Conservation (phyloP, 2,113 vertebrate genomes). For the Carassius carassius region DNA sequence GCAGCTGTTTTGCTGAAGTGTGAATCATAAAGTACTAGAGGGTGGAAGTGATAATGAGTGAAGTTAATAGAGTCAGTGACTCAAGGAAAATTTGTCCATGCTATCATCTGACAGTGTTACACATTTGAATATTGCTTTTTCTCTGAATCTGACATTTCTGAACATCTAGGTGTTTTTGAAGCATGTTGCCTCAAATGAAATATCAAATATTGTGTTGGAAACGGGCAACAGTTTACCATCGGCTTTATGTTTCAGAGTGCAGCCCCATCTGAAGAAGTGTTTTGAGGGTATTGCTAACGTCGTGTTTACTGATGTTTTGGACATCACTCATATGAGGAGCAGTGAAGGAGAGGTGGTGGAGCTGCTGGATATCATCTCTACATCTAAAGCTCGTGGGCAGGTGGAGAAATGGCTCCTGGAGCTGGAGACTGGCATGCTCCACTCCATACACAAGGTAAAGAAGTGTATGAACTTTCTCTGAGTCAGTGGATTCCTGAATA, state of each 20-base stretch:
- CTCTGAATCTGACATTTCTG: neutral
- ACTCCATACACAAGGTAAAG: conserved; percentile 85
- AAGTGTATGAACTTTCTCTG: neutral
- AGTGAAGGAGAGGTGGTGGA: conserved; percentile 85
- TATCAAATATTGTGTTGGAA: neutral
- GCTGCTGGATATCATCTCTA: conserved; percentile 82
- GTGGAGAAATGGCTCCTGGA: conserved; percentile 90
- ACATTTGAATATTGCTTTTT: neutral
- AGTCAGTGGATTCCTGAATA: neutral
- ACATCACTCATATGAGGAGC: conserved; percentile 90
- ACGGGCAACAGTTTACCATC: neutral
- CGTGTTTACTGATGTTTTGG: conserved; percentile 83
- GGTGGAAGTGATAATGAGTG: conserved; percentile 1
- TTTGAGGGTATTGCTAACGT: conserved; percentile 90
- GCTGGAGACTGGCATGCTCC: conserved; percentile 81
- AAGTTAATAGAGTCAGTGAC: conserved; percentile 13
- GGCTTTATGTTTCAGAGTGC: conserved; percentile 73
- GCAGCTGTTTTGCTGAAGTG: too few species aligned
- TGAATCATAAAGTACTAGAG: neutral
- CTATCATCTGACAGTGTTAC: neutral
- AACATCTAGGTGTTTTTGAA: neutral
- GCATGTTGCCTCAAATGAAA: neutral
- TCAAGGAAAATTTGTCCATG: neutral
- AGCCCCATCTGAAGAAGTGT: conserved; percentile 90
- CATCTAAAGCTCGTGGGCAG: conserved; percentile 85